phyloP scores from a whole-genome alignment of 2,113 vertebrate species.

The Thermophis baileyi region DNA sequence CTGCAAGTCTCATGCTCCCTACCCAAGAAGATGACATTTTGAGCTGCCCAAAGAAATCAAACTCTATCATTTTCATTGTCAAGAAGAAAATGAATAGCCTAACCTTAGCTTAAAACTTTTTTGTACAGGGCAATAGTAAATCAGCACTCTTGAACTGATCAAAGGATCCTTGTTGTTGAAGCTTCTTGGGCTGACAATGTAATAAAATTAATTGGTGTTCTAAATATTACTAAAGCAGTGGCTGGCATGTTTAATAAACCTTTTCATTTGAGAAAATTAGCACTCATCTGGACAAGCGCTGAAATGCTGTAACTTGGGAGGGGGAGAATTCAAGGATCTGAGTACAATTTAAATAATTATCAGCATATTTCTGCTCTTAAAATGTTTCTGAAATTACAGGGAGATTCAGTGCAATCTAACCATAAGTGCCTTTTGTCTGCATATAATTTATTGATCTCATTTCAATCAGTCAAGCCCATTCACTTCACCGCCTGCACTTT shows the following conservation, averaged over 20 bases:
- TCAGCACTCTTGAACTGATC: constrained; percentile 7
- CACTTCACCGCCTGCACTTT: constrained; percentile 5
- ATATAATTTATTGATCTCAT: constrained; percentile 62
- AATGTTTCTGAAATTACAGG: constrained; percentile 63
- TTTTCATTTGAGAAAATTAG: constrained; percentile 72
- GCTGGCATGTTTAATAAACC: constrained; percentile 71
- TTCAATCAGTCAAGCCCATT: constrained; percentile 55
- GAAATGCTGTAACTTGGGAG: constrained; percentile 65
- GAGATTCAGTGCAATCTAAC: constrained; percentile 55
- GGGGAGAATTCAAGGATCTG: constrained; percentile 46
- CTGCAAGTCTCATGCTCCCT: background rate
- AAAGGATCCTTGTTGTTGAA: constrained; percentile 39
- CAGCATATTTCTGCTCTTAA: constrained; percentile 64
- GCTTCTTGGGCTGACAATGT: constrained; percentile 58
- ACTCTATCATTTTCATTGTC: background rate
- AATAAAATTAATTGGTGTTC: constrained; percentile 67
- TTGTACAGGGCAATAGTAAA: background rate
- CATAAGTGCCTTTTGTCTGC: constrained; percentile 60
- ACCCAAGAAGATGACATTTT: background rate
- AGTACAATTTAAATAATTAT: constrained; percentile 71
- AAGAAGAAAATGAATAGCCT: background rate
- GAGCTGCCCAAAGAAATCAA: background rate
- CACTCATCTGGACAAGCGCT: constrained; percentile 69
- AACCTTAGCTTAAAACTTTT: background rate
- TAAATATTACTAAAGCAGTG: constrained; percentile 68